phyloP scores from a whole-genome alignment of 2,888 invertebrate species.

The Seira sanloemensis region DNA sequence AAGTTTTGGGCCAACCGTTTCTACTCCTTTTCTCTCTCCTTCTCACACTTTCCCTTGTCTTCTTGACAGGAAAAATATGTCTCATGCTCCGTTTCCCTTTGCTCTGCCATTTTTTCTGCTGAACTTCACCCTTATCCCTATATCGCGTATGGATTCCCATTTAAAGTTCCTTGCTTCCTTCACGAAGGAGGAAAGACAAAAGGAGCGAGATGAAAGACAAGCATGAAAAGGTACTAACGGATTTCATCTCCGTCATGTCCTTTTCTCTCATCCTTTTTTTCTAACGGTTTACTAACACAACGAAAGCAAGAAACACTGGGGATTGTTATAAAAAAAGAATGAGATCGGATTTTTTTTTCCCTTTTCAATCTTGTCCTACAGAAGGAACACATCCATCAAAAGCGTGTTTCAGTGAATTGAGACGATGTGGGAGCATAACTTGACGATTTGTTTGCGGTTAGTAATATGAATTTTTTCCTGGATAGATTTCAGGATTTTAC shows the following conservation, averaged over 20 bases:
- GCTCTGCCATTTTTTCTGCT: background rate
- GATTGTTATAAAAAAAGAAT: background rate
- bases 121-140: background rate
- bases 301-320: background rate
- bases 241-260: background rate
- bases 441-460: too few species aligned
- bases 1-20: background rate
- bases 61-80: constrained; percentile 52
- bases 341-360: background rate
- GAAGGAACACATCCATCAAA: background rate
- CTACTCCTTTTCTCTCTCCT: background rate
- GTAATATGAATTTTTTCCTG: too few species aligned
- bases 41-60: constrained; percentile 46
- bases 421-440: too few species aligned
- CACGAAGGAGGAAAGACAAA: background rate
- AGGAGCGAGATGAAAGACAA: background rate
- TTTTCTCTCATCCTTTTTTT: background rate
- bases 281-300: background rate
- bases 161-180: background rate
- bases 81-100: constrained; percentile 35
- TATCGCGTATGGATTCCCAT: background rate
- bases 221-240: background rate
- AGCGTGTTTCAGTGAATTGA: background rate
- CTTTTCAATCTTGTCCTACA: background rate
- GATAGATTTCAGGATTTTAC: too few species aligned